Base-by-base conservation (phyloP, 2,888 invertebrate genomes). In the Ornithoptera alexandrae region DNA sequence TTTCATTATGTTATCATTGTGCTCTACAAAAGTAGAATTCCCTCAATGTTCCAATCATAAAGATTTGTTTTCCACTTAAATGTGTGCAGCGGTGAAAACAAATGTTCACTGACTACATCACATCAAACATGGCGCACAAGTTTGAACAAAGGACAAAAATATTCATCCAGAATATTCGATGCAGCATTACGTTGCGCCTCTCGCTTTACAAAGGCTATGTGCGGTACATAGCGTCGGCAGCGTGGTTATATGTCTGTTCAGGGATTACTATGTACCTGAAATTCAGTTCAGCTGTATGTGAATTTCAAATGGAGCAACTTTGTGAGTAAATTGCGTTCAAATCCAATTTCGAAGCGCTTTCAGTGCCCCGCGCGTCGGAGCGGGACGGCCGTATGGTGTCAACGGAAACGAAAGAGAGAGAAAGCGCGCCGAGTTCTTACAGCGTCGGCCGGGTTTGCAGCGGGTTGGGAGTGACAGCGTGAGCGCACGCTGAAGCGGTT, bases 271-370 rank as follows among this genome's bases (percentile, higher is more conserved):
- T 62, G 24, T 63, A 59, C 58, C 50, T 24, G 50, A 66, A 65
- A 36, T 62, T 70, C 62, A 56, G 58, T 17, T 59, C 18, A 57
- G 69, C 24, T 56, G 30, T 53, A 46, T 17, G 64, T 67, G 64
- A 63, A 70, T 67, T 67, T 60, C 59, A 67, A 70, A 70, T 56
- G 15, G 24, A n/a, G 56, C 67, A 70, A 70, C 62, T 67, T 70
- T 64, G 63, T 30, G 64, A 46, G 60, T 60, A 65, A 70, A 70
- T 70, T 70, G 67, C 67, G 53, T 70, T 70, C 71, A 73, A 78
- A 78, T 79, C 77, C 73, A 76, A 79, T 79, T 77, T 77, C 74
- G 73, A 68, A 72, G 75, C 75, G 73, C 75, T 79, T 79, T 77
- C 75, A 75, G 73, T 74, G 75, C 76, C 77, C 78, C 67, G 71